Evolutionary conservation across 2,888 invertebrate species (phyloP).

Genomic region (Andrena flavipes): DNA sequence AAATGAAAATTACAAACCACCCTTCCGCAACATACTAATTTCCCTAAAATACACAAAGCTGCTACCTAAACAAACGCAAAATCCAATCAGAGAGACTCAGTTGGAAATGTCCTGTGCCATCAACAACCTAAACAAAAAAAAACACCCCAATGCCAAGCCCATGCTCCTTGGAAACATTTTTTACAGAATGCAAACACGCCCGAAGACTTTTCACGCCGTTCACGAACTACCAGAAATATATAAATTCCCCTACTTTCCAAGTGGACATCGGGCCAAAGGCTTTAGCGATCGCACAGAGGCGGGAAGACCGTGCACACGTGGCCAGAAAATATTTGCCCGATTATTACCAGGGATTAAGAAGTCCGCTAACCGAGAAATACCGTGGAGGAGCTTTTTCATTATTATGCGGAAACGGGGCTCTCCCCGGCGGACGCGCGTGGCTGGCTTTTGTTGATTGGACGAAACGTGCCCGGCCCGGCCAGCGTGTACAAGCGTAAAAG

Average conservation of each 20-base stretch:
- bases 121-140: too few species aligned
- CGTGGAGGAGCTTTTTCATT: constrained; percentile 43
- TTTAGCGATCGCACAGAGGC: neutral
- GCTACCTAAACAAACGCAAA: too few species aligned
- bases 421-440: constrained; percentile 22
- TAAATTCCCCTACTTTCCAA: neutral
- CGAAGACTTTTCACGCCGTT: too few species aligned
- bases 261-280: neutral
- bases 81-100: too few species aligned
- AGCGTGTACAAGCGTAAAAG: constrained; percentile 52
- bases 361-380: constrained; percentile 54
- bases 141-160: too few species aligned
- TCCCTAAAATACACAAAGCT: too few species aligned
- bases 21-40: too few species aligned
- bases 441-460: constrained; percentile 58
- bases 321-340: constrained; percentile 44
- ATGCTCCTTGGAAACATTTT: neutral
- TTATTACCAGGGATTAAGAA: constrained; percentile 54
- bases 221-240: too few species aligned
- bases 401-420: constrained; percentile 48
- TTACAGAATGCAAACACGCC: neutral
- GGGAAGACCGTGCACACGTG: neutral
- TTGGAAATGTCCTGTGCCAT: too few species aligned
- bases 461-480: constrained; percentile 34
- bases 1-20: too few species aligned